Base-by-base conservation (phyloP, 2,888 invertebrate species). In the Ophion costatus region DNA sequence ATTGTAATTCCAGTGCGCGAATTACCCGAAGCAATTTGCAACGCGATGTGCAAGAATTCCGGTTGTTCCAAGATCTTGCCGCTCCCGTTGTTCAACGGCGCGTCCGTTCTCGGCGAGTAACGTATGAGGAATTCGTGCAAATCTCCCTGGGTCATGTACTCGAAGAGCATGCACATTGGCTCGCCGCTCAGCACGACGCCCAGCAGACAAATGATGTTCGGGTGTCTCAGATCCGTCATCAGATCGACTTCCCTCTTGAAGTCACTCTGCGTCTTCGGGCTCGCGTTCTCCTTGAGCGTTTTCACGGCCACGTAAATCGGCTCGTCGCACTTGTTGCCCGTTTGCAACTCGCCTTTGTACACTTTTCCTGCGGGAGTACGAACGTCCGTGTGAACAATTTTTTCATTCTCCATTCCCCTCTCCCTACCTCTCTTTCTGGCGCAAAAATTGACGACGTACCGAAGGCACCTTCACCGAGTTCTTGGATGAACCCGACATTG, bases 131-230 rank as follows among this genome's bases (percentile, higher is more conserved):
- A 99, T 94, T 99, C 99, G 92, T 99, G 99, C 76, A 99, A 95
- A 94, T 99, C 99, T 0, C 99, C 99, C 93, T 98, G 96, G 0
- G 98, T 97, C 99, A 99, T 99, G 92, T 98, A 98, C 94, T 99
- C 99, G 94, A 99, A 99, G 29, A 99, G 94, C 98, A 99, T 98
- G 92, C 98, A 98, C 93, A 97, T 95, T 0, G 98, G 98, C 91
- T 98, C 97, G 90, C 98, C 97, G 90, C 97, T 97, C 84, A 98
- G 95, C 81, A 98, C 97, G 10, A 98, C 98, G 0, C 99, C 99
- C 82, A 99, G 95, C 88, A 99, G 96, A 94, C 98, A 98, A 64
- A 99, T 98, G 90, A 99, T 98, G 93, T 99, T 99, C 0, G 98
- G 98, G 94, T 99, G 99, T 86, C 97, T 96, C 84, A 99, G 94